Conservation (phyloP, 2,888 invertebrate species). For the Julus scanicus region DNA sequence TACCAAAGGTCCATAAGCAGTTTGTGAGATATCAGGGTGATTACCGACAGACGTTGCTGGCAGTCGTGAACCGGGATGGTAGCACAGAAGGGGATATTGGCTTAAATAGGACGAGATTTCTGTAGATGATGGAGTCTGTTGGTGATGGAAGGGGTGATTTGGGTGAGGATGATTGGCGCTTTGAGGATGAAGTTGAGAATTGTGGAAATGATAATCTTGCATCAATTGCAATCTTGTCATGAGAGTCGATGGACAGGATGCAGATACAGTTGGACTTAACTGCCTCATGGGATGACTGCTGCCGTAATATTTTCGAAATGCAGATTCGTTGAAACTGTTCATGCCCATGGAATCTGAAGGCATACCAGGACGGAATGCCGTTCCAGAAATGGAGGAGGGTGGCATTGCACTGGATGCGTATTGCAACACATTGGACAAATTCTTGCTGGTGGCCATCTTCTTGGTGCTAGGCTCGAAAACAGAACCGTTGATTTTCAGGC, state of each 20-base stretch:
- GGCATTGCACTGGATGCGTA: neutral
- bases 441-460: neutral
- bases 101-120: neutral
- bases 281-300: conserved; percentile 16
- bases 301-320: conserved; percentile 50
- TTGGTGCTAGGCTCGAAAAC: neutral
- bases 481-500: neutral
- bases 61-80: conserved; percentile 1
- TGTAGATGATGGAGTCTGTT: neutral
- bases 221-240: conserved; percentile 45
- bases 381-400: neutral
- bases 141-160: neutral
- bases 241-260: neutral
- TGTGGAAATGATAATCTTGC: conserved; percentile 51
- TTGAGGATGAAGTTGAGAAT: neutral
- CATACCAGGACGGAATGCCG: neutral
- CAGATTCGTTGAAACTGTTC: conserved; percentile 52
- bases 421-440: neutral
- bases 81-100: conserved; percentile 39
- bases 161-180: neutral
- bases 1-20: neutral
- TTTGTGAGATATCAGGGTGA: neutral
- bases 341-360: neutral
- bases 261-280: neutral
- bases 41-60: neutral